Percentiles rank a stretch among this genome's conserved stretches.
Conservation (phyloP, 1,140 invertebrate species). For the Plectrocnemia conspersa region DNA sequence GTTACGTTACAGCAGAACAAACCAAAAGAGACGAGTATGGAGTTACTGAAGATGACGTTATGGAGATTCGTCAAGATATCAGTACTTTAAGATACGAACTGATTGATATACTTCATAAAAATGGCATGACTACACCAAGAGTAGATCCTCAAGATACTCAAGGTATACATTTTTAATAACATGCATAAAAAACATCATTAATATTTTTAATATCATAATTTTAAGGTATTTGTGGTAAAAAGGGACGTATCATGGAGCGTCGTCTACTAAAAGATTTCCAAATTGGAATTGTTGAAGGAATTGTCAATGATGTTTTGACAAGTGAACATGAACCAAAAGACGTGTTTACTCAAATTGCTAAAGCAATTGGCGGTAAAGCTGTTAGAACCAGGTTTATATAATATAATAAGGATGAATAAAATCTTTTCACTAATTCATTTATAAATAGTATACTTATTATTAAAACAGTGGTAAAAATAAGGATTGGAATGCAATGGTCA, state of each 20-base stretch:
- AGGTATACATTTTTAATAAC: slow-evolving; percentile 45
- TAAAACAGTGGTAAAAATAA: slow-evolving; percentile 61
- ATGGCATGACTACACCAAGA: slow-evolving; percentile 74
- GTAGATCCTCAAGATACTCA: slow-evolving; percentile 58
- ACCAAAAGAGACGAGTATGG: slow-evolving; percentile 74
- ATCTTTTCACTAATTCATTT: background rate
- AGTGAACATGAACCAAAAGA: slow-evolving; percentile 65
- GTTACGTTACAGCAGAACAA: slow-evolving; percentile 82
- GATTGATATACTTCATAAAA: slow-evolving; percentile 78
- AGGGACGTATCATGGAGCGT: slow-evolving; percentile 78
- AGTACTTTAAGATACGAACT: slow-evolving; percentile 80
- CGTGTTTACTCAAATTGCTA: slow-evolving; percentile 73
- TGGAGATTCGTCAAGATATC: slow-evolving; percentile 94
- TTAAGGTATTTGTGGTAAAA: slow-evolving; percentile 59
- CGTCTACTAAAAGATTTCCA: slow-evolving; percentile 85
- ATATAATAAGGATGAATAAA: slow-evolving; percentile 6
- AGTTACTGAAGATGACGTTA: slow-evolving; percentile 92
- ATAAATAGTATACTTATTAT: slow-evolving; percentile 5
- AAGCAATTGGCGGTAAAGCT: slow-evolving; percentile 65
- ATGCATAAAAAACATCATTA: slow-evolving; percentile 4
- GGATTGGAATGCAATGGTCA: slow-evolving; percentile 80
- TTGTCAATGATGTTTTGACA: slow-evolving; percentile 67
- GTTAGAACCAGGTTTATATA: slow-evolving; percentile 46
- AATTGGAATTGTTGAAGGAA: slow-evolving; percentile 78
- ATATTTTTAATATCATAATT: slow-evolving; percentile 1